A percentile compares a stretch with the other conserved stretches of the same genome.
Evolutionary conservation across 53 echinoderm and acorn worm species (phyloP).

Genomic region (Antedon mediterranea): DNA sequence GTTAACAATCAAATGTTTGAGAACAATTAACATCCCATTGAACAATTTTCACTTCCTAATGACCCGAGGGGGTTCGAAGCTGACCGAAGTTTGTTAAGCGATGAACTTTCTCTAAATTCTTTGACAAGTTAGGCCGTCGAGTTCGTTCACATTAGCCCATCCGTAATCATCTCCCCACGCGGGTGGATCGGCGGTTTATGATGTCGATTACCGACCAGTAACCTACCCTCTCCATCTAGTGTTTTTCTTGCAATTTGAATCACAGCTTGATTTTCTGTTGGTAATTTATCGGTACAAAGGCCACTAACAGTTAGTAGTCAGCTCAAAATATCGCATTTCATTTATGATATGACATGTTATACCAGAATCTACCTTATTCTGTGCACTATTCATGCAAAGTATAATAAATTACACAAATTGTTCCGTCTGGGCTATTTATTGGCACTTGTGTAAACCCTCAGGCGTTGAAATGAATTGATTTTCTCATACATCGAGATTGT

Average conservation of each 20-base stretch:
- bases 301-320: neutral
- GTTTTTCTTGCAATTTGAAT: neutral
- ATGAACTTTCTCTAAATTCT: neutral
- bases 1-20: neutral
- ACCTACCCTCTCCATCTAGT: neutral
- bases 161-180: neutral
- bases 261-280: neutral
- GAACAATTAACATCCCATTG: neutral
- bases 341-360: neutral
- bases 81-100: neutral
- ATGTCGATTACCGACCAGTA: slow-evolving; percentile 1
- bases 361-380: neutral
- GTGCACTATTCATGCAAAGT: neutral
- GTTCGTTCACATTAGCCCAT: neutral
- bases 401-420: neutral
- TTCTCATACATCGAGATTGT: neutral
- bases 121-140: neutral
- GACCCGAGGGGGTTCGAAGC: neutral
- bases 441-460: neutral
- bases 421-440: neutral
- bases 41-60: neutral
- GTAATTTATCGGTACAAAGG: neutral
- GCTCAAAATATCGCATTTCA: neutral
- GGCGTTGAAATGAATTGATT: neutral
- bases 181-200: neutral